Evolutionary conservation across 2,888 invertebrate genomes (phyloP), one percentile per base, ranked within the genome.

Genomic region (Caenorhabditis imperialis): DNA sequence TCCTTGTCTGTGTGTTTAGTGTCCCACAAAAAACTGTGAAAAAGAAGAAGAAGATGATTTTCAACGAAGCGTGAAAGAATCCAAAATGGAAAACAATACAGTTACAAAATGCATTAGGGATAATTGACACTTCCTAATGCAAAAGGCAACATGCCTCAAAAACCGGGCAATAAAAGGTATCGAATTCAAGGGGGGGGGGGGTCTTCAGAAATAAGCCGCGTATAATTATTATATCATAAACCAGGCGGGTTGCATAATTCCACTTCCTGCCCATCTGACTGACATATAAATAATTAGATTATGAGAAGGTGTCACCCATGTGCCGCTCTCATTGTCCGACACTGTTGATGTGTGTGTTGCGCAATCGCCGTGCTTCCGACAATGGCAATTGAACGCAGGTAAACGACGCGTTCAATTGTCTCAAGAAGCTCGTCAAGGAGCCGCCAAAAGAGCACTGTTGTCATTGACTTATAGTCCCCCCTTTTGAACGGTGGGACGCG

Each of bases 311-410:
- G 62, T 62, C 62, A 61, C 16, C 33, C 30, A 25, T 37, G 50
- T 22, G 48, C 48, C 27, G 40, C 30, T 30, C 45, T 10, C 42
- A 67, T 67, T 67, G 67, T 67, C 20, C 27, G 6, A 16, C 37
- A 20, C 35, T 62, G 44, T 42, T 51, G 51, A 51, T 44, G 51
- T n/a, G n/a, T n/a, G 48, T 51, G 51, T 72, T 72, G 63, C 71
- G 71, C 71, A 72, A 72, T 30, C 35, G 35, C 37, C 30, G 35
- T 51, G 55, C 57, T 50, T 40, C 35, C 50, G 63, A 73, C 73
- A 73, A 73, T 73, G 35, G 73, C 73, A 73, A 73, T 73, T 65
- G 73, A n/a, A 73, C 53, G 53, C 73, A 70, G 70, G 70, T 70
- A 70, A 70, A 70, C 70, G 70, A 70, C 61, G 61, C 47, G 48